A percentile compares a stretch with the other conserved stretches of the same genome.
Conservation (phyloP, 1,140 invertebrate species). For the Propsilocerus akamusi region DNA sequence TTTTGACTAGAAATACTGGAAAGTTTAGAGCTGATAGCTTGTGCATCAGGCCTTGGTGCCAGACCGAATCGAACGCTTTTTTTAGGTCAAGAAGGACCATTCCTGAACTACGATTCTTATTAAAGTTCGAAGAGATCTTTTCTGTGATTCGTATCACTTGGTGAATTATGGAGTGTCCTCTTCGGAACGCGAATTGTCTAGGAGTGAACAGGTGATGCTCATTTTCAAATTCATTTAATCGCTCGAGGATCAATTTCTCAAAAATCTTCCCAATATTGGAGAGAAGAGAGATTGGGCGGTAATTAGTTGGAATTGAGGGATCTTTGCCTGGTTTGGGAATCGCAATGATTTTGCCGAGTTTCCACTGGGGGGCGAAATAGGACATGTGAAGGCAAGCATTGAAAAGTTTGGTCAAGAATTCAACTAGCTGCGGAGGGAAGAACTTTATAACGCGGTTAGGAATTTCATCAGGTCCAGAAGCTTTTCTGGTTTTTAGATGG, state of each 20-base stretch:
- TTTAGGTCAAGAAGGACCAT: constrained; percentile 16
- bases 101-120: constrained; percentile 12
- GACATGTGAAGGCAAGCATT: constrained; percentile 13
- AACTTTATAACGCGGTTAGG: no score
- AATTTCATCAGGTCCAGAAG: no score
- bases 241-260: constrained; percentile 13
- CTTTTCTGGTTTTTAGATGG: no score
- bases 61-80: constrained; percentile 18
- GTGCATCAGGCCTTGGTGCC: constrained; percentile 15
- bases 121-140: constrained; percentile 11
- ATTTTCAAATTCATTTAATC: constrained; percentile 9
- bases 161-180: constrained; percentile 12
- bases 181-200: constrained; percentile 18
- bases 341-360: constrained; percentile 18
- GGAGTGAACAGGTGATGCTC: constrained; percentile 4
- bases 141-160: constrained; percentile 14
- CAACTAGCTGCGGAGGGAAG: no score
- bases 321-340: constrained; percentile 24
- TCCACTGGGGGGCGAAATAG: constrained; percentile 19
- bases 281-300: constrained; percentile 17
- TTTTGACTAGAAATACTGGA: constrained; percentile 10
- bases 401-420: constrained; percentile 6
- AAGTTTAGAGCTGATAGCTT: constrained; percentile 11
- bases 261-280: constrained; percentile 13
- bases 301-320: constrained; percentile 8